phyloP scores from a whole-genome alignment of 2,888 invertebrate genomes.

The Zaprionus obscuricornis region DNA sequence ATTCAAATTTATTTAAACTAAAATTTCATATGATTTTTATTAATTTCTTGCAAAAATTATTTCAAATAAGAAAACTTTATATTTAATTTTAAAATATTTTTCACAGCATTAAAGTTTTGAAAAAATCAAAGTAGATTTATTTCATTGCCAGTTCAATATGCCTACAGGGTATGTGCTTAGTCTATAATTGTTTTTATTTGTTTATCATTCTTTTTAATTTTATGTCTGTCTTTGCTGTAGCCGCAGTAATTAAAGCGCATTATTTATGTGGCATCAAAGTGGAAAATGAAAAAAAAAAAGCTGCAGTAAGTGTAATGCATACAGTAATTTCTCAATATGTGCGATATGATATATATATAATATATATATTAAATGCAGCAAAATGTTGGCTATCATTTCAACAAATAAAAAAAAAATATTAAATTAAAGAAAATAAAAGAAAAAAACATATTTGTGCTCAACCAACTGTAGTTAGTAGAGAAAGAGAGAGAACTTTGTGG shows the following conservation, averaged over 20 bases:
- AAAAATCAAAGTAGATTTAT: too few relatives aligned
- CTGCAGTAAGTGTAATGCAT: slow-evolving; percentile 40
- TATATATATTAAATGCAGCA: slow-evolving; percentile 31
- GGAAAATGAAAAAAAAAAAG: slow-evolving; percentile 39
- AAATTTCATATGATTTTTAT: too few relatives aligned
- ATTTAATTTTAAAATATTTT: too few relatives aligned
- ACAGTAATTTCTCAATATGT: too few relatives aligned
- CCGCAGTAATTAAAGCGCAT: slow-evolving; percentile 73
- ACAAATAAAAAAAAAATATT: slow-evolving; percentile 9
- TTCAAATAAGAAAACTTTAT: too few relatives aligned
- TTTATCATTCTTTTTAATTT: neutral
- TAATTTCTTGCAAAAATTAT: too few relatives aligned
- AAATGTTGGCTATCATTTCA: slow-evolving; percentile 3
- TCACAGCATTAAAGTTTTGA: too few relatives aligned
- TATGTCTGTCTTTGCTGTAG: slow-evolving; percentile 29
- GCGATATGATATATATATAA: slow-evolving; percentile 7
- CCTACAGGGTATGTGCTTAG: too few relatives aligned
- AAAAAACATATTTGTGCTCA: slow-evolving; percentile 7
- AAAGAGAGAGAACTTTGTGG: slow-evolving; percentile 4
- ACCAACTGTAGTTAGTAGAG: slow-evolving; percentile 6
- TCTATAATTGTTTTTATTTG: too few relatives aligned
- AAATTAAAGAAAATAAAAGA: too few relatives aligned
- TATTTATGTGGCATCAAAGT: slow-evolving; percentile 46
- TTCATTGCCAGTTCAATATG: too few relatives aligned
- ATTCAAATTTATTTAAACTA: too few relatives aligned